Evolutionary conservation across 1,140 invertebrate genomes (phyloP).

Genomic region (Penaeus chinensis): DNA sequence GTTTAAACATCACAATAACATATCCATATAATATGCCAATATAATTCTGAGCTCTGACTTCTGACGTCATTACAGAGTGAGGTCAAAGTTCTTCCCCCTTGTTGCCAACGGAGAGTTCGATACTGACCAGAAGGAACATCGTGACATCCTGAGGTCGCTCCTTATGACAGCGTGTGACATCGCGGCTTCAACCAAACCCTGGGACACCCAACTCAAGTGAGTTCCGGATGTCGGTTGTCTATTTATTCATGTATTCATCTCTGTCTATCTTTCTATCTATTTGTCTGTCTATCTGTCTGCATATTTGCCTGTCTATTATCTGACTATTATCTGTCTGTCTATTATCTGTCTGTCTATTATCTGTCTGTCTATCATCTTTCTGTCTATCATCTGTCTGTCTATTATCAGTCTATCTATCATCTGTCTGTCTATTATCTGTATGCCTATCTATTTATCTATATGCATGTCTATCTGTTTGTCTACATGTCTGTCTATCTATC

Average conservation of each 20-base stretch:
- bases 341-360: too few relatives aligned
- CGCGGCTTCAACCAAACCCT: slow-evolving; percentile 94
- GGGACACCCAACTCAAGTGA: slow-evolving; percentile 88
- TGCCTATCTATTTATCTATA: too few relatives aligned
- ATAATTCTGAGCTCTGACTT: too few relatives aligned
- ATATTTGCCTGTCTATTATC: background rate
- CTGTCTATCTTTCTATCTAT: background rate
- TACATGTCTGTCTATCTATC: too few relatives aligned
- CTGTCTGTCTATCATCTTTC: too few relatives aligned
- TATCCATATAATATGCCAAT: too few relatives aligned
- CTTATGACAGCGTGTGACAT: slow-evolving; percentile 97
- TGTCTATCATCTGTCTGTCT: too few relatives aligned
- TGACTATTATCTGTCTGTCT: background rate
- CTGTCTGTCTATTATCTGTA: too few relatives aligned
- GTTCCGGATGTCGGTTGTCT: background rate
- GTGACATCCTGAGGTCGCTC: slow-evolving; percentile 87
- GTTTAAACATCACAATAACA: too few relatives aligned
- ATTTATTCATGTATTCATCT: background rate
- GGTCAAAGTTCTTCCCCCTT: slow-evolving; percentile 83
- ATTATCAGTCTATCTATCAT: too few relatives aligned
- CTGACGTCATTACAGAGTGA: slow-evolving; percentile 74
- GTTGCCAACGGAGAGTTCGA: slow-evolving; percentile 74
- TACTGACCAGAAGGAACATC: slow-evolving; percentile 80
- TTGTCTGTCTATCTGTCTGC: background rate
- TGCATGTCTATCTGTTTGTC: too few relatives aligned